Percentiles rank a stretch among this genome's conserved stretches.
Conservation (phyloP, 2,797 vertebrate species). For the Rhadinocentrus ornatus region DNA sequence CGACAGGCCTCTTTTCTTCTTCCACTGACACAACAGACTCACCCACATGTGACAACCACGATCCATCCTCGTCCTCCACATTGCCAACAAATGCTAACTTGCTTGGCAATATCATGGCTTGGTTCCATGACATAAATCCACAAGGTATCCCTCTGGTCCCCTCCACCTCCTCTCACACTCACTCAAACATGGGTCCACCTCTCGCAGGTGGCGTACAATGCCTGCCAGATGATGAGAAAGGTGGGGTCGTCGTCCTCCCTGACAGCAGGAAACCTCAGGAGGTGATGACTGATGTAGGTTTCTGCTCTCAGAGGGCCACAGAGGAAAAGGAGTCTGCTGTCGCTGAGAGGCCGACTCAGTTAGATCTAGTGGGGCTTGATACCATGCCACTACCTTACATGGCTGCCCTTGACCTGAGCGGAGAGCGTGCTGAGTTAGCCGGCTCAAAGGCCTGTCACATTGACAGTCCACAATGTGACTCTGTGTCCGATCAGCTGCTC, state of each 20-base stretch:
- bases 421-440: slow-evolving; percentile 53
- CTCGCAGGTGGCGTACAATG: slow-evolving; percentile 18
- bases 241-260: not conserved
- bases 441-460: slow-evolving; percentile 67
- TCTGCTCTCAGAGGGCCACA: slow-evolving; percentile 60
- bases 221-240: slow-evolving; percentile 45
- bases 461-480: slow-evolving; percentile 82
- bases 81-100: slow-evolving; percentile 88
- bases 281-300: slow-evolving; percentile 75
- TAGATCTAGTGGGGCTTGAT: slow-evolving; percentile 82
- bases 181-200: slow-evolving; percentile 71
- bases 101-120: slow-evolving; percentile 98
- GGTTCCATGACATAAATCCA: slow-evolving; percentile 99
- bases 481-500: slow-evolving; percentile 85
- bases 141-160: slow-evolving; percentile 94
- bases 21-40: slow-evolving; percentile 85
- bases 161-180: slow-evolving; percentile 81
- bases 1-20: slow-evolving; percentile 83
- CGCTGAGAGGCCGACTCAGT: slow-evolving; percentile 84
- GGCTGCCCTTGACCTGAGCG: slow-evolving; percentile 66
- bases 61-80: slow-evolving; percentile 75
- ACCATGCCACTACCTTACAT: slow-evolving; percentile 71
- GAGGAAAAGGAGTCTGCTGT: slow-evolving; percentile 79
- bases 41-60: slow-evolving; percentile 77
- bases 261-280: slow-evolving; percentile 77